These are phyloP conservation scores for Malacosoma neustria DNA, from an alignment of 2,888 invertebrate genomes.

Conservation along the genomic window DNA sequence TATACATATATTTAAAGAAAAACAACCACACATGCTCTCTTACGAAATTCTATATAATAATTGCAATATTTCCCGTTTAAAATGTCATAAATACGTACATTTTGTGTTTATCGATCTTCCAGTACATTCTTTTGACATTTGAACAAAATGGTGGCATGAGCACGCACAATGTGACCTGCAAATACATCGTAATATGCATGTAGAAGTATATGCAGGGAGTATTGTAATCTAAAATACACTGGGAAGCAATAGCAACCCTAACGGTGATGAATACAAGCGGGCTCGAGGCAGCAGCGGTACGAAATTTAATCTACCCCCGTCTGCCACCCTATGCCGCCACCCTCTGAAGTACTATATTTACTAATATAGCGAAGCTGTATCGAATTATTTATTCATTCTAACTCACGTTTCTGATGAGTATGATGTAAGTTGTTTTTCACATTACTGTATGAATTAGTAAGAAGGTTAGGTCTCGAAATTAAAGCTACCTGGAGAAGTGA, in stretches of 20 bases:
- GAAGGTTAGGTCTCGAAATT: too few relatives aligned
- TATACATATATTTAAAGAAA: too few relatives aligned
- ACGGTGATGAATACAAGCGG: constrained; percentile 60
- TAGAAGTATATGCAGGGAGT: constrained; percentile 6
- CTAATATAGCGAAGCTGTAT: constrained; percentile 19
- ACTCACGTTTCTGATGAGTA: constrained; percentile 28
- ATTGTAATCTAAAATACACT: constrained; percentile 33
- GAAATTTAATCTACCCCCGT: constrained; percentile 71
- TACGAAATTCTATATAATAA: too few relatives aligned
- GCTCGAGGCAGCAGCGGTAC: constrained; percentile 51
- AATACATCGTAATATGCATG: constrained; percentile 6
- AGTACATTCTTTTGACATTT: too few relatives aligned
- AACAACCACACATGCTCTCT: too few relatives aligned
- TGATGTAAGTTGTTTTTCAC: constrained; percentile 37
- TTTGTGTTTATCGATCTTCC: too few relatives aligned
- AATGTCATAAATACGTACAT: too few relatives aligned
- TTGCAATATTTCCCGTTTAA: too few relatives aligned
- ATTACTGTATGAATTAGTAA: constrained; percentile 54
- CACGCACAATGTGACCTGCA: too few relatives aligned
- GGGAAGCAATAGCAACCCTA: constrained; percentile 56
- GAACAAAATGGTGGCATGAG: too few relatives aligned
- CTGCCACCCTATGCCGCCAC: constrained; percentile 39
- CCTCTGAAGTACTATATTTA: constrained; percentile 19
- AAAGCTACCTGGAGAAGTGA: too few relatives aligned
- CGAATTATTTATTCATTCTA: constrained; percentile 52